These are phyloP conservation scores for Xestia ashworthii DNA, from an alignment of 2,888 invertebrate genomes.

Conservation along the genomic window DNA sequence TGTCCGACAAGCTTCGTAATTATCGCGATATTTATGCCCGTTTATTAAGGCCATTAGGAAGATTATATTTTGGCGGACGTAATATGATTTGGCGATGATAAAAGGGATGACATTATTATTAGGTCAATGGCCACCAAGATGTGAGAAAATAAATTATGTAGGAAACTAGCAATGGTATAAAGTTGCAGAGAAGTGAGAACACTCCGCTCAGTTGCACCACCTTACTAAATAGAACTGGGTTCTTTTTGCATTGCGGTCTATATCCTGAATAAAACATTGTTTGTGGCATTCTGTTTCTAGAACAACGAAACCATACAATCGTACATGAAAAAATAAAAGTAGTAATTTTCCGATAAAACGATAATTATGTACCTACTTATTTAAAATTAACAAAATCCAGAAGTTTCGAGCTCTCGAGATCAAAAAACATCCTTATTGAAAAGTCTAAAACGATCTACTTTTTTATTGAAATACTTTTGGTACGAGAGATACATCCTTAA, in stretches of 20 bases:
- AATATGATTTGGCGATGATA: slow-evolving; percentile 15
- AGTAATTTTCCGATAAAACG: neutral
- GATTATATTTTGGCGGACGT: neutral
- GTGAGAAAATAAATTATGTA: neutral
- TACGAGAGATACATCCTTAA: neutral
- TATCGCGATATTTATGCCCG: slow-evolving; percentile 17
- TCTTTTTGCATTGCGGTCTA: neutral
- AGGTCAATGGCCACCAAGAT: neutral
- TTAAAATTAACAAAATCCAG: neutral
- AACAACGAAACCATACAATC: neutral
- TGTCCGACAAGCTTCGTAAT: slow-evolving; percentile 5
- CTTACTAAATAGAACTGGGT: neutral
- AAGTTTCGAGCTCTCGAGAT: neutral
- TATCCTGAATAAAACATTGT: slow-evolving; percentile 4
- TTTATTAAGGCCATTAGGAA: slow-evolving; percentile 1
- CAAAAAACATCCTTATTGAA: neutral
- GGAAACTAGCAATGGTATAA: neutral
- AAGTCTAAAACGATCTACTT: neutral
- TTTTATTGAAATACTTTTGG: slow-evolving; percentile 23
- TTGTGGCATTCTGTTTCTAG: neutral
- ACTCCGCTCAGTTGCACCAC: neutral
- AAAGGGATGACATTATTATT: neutral
- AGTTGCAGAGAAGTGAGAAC: neutral
- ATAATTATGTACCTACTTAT: neutral
- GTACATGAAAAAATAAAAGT: neutral